Base-by-base conservation (phyloP, 1,140 invertebrate genomes). In the Papilio polyxenes region DNA sequence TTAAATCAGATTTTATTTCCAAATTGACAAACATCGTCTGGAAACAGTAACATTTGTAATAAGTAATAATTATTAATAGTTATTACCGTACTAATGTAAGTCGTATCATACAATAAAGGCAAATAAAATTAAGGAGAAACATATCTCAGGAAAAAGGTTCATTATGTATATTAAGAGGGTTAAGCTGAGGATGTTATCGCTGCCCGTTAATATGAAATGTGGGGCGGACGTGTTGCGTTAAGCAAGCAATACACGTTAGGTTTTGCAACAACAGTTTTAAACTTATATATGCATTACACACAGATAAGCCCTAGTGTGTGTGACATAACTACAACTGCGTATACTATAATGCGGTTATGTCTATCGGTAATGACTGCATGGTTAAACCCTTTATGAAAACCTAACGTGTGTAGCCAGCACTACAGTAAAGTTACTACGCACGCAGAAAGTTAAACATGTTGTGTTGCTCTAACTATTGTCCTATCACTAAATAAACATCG, bases 121-220 rank as follows among this genome's bases (percentile, higher is more conserved):
- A 62, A 79, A 79, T 79, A 79, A 79, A 79, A 79, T 79, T 48
- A 79, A 59, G 53, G 76, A 79, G 76, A 79, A 44, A 79, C 53
- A 79, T 37, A 79, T 59, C 31, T 79, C 53, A 62, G 23, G 76
- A 62, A 79, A 79, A 62, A 79, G 51, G 37, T 79, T 79, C 76
- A 79, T 79, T 79, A 79, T 79, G 76, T 79, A 79, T 62, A 62
- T 79, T 59, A 72, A 62, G 76, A 44, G 76, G 53, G 76, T 62
- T 62, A 79, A 79, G 76, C 31, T 59, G 31, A 56, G 51, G 53
- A 15, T 56, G 51, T 62, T 79, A 79, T 79, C 76, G 56, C 37
- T 53, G 76, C 15, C 31, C 76, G 76, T 79, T 79, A 79, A 79
- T 79, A 79, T 79, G 76, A 79, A 62, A 79, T 79, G 56, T 79